A percentile compares a stretch with the other conserved stretches of the same genome.
Conservation (phyloP, 2,888 invertebrate genomes). For the Thymelicus acteon region DNA sequence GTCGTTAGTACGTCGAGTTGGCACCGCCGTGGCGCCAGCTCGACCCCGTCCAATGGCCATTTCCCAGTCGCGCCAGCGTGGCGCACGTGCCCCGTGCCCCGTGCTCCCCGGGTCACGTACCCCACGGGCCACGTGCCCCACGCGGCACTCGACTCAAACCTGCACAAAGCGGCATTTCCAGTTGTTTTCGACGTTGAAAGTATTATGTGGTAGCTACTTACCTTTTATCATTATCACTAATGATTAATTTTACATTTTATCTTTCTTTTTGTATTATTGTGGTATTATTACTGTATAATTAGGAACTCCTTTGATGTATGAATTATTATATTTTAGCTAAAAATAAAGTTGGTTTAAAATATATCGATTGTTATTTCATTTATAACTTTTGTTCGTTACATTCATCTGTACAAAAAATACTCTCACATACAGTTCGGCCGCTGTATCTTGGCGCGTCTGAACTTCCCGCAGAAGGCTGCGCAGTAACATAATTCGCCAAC, state of each 20-base stretch:
- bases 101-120: too few species aligned
- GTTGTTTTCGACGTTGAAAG: conserved; percentile 48
- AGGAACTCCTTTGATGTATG: conserved; percentile 84
- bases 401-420: too few species aligned
- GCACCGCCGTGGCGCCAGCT: conserved; percentile 39
- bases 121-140: too few species aligned
- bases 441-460: too few species aligned
- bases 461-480: too few species aligned
- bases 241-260: conserved; percentile 46
- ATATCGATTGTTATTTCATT: conserved; percentile 61
- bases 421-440: too few species aligned
- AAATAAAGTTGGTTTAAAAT: conserved; percentile 85
- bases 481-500: too few species aligned
- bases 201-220: conserved; percentile 70
- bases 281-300: conserved; percentile 78
- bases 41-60: conserved; percentile 74
- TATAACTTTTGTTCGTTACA: conserved; percentile 16
- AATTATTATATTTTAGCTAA: conserved; percentile 85
- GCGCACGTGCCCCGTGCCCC: not conserved
- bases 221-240: conserved; percentile 53
- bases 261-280: conserved; percentile 63
- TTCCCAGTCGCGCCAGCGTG: conserved; percentile 49
- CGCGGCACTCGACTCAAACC: not conserved
- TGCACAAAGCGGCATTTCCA: conserved; percentile 42
- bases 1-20: conserved; percentile 13